Evolutionary conservation across 2,888 invertebrate species (phyloP).

Genomic region (Noctua janthe): DNA sequence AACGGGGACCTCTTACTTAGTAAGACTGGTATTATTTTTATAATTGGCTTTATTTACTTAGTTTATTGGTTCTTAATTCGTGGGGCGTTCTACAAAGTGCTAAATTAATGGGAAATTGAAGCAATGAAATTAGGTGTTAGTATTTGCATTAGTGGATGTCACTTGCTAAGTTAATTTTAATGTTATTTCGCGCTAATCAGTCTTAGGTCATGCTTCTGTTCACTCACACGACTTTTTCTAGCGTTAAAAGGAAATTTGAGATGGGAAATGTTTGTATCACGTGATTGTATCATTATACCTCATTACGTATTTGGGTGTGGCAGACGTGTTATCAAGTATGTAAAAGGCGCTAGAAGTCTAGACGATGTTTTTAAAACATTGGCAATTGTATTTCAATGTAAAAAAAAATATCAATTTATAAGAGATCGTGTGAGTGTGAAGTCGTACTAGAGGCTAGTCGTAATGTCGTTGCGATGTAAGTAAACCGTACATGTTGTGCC

Average conservation of each 20-base stretch:
- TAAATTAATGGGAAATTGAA: slow-evolving; percentile 76
- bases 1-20: slow-evolving; percentile 68
- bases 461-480: slow-evolving; percentile 43
- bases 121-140: slow-evolving; percentile 80
- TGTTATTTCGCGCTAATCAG: slow-evolving; percentile 62
- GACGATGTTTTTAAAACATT: slow-evolving; percentile 20
- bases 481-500: slow-evolving; percentile 64
- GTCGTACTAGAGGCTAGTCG: slow-evolving; percentile 33
- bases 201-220: slow-evolving; percentile 44
- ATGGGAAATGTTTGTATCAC: not conserved
- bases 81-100: slow-evolving; percentile 71
- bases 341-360: not conserved
- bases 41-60: slow-evolving; percentile 75
- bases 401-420: not conserved
- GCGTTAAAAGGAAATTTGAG: not conserved
- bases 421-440: slow-evolving; percentile 36
- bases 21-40: slow-evolving; percentile 76
- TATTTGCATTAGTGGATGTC: slow-evolving; percentile 68
- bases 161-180: slow-evolving; percentile 67
- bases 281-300: not conserved
- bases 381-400: not conserved
- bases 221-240: slow-evolving; percentile 21
- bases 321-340: not conserved
- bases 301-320: not conserved
- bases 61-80: slow-evolving; percentile 66